A percentile compares a stretch with the other conserved stretches of the same genome.
phyloP scores from a whole-genome alignment of 2,888 invertebrate genomes.

The Gastracanthus pulcherrimus region DNA sequence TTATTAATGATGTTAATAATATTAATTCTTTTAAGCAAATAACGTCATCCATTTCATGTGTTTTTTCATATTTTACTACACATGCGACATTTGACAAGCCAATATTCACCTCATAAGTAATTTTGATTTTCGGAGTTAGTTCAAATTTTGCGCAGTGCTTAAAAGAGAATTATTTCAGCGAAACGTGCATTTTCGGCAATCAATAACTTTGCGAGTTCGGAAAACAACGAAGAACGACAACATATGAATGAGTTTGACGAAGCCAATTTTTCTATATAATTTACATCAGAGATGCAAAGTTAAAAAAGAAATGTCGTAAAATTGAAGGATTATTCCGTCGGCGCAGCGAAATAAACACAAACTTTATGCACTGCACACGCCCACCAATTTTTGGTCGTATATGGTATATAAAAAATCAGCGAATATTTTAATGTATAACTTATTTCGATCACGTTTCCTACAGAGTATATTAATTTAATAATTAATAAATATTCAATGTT shows the following conservation, averaged over 20 bases:
- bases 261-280: not conserved
- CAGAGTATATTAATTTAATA: not conserved
- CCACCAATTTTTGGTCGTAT: not conserved
- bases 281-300: no score
- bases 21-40: no score
- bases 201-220: not conserved
- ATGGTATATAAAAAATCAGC: no score
- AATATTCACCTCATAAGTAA: conserved; percentile 19
- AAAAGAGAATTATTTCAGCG: not conserved
- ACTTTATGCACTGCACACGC: not conserved
- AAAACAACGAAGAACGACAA: not conserved
- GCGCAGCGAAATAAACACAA: not conserved
- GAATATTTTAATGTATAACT: no score
- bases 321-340: not conserved
- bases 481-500: no score
- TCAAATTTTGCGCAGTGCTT: not conserved
- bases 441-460: not conserved
- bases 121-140: not conserved
- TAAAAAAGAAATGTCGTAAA: not conserved
- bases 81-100: not conserved
- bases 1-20: no score
- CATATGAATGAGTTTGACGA: not conserved
- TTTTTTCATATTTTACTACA: no score
- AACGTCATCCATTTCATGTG: no score
- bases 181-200: conserved; percentile 9